Evolutionary conservation across 2,888 invertebrate species (phyloP).

Genomic region (Caenorhabditis parvicauda): DNA sequence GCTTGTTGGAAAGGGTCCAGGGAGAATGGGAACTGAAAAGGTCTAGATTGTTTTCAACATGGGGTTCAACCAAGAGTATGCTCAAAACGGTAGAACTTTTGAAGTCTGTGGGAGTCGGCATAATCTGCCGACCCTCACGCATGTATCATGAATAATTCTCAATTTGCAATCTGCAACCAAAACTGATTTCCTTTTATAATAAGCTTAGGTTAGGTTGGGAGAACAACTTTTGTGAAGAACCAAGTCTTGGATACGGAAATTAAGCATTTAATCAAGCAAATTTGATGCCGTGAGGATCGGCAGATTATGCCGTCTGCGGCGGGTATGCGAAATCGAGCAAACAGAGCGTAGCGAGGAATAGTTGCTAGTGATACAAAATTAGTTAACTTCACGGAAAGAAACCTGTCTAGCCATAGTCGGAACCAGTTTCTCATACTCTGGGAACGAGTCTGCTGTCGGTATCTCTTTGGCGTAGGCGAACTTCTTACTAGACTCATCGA

Average conservation of each 20-base stretch:
- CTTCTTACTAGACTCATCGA: background rate
- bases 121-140: too few relatives aligned
- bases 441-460: conserved; percentile 13
- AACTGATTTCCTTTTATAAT: background rate
- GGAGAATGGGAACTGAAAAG: conserved; percentile 73
- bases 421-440: conserved; percentile 26
- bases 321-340: too few relatives aligned
- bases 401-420: conserved; percentile 41
- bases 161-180: too few relatives aligned
- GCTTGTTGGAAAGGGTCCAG: conserved; percentile 95
- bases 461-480: conserved; percentile 28
- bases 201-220: background rate
- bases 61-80: too few relatives aligned
- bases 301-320: too few relatives aligned
- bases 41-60: too few relatives aligned
- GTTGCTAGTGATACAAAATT: background rate
- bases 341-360: too few relatives aligned
- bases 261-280: too few relatives aligned
- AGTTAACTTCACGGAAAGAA: background rate
- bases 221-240: background rate
- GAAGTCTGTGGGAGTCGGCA: too few relatives aligned
- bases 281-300: too few relatives aligned
- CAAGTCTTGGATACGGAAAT: background rate
- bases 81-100: background rate
- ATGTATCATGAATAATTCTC: too few relatives aligned